Conservation (phyloP, 2,797 vertebrate genomes). For the Anolis apletophallus region DNA sequence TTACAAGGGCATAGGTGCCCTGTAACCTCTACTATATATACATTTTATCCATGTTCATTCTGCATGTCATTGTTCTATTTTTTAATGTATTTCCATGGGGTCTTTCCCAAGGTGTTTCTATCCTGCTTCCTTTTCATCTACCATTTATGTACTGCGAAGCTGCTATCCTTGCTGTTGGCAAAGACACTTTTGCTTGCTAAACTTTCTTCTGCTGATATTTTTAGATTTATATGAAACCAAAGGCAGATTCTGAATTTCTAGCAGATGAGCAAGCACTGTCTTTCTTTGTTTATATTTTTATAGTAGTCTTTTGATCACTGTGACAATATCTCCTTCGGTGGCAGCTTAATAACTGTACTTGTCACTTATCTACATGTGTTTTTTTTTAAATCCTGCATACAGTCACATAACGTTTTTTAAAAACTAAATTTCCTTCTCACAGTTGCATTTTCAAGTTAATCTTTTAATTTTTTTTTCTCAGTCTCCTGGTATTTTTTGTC, state of each 20-base stretch:
- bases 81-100: conserved; percentile 23
- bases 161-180: conserved; percentile 54
- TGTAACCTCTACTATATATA: neutral
- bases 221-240: conserved; percentile 37
- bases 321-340: conserved; percentile 27
- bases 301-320: conserved; percentile 60
- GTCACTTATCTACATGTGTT: conserved; percentile 36
- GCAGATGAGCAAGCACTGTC: conserved; percentile 37
- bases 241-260: conserved; percentile 42
- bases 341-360: conserved; percentile 54
- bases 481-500: neutral
- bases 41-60: conserved; percentile 30
- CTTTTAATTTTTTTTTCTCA: conserved; percentile 27
- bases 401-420: neutral
- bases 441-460: conserved; percentile 12
- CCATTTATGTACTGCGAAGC: conserved; percentile 35
- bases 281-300: conserved; percentile 46
- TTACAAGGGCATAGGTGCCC: neutral
- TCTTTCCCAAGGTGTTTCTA: conserved; percentile 43
- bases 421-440: conserved; percentile 16
- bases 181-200: conserved; percentile 51
- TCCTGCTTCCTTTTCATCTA: conserved; percentile 58
- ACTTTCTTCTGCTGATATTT: conserved; percentile 33
- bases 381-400: neutral
- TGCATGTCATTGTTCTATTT: conserved; percentile 29